These are phyloP conservation scores for Sepiola atlantica DNA, from an alignment of 2,888 invertebrate species.

Conservation along the genomic window DNA sequence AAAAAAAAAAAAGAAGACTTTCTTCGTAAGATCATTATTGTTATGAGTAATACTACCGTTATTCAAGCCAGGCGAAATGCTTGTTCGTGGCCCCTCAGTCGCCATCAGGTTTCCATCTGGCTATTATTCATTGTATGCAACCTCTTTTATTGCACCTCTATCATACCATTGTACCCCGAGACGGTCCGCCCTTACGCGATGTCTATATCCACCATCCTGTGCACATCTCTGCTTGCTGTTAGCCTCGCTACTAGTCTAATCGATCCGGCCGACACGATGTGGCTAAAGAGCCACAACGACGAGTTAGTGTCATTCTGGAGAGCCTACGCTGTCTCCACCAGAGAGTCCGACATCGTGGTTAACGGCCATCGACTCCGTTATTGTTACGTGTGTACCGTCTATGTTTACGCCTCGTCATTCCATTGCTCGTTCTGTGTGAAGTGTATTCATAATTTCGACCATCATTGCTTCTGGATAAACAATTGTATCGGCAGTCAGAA, in stretches of 20 bases:
- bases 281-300: background rate
- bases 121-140: background rate
- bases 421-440: background rate
- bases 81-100: background rate
- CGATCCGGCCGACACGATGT: constrained; percentile 6
- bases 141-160: background rate
- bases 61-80: background rate
- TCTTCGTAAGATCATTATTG: background rate
- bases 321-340: background rate
- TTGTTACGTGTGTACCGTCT: background rate
- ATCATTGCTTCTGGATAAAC: constrained; percentile 25
- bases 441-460: background rate
- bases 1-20: no score
- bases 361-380: background rate
- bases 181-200: background rate
- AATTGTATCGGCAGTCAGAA: constrained; percentile 1
- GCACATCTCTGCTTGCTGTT: background rate
- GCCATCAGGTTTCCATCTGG: background rate
- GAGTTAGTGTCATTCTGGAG: background rate
- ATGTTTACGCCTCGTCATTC: background rate
- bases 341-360: background rate
- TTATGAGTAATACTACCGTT: background rate
- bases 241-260: background rate
- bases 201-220: background rate
- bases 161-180: background rate